phyloP scores from a whole-genome alignment of 2,797 vertebrate species.

The Cetoscarus ocellatus region DNA sequence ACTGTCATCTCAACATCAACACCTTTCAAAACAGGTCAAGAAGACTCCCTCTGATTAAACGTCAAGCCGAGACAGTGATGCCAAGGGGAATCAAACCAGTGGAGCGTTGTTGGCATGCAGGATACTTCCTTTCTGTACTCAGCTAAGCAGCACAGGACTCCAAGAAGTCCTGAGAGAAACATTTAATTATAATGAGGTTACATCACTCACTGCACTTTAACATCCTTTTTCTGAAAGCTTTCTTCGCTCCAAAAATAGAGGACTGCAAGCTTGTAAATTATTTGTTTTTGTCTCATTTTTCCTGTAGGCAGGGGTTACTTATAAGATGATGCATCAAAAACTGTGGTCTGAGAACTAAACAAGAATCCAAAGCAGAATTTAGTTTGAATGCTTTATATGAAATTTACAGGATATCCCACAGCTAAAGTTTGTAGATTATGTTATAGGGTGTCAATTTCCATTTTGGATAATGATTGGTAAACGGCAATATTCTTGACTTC shows the following conservation, averaged over 20 bases:
- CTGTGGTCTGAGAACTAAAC: not conserved
- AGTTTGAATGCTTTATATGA: no score
- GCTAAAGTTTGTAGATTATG: no score
- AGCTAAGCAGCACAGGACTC: constrained; percentile 33
- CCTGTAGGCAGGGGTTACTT: not conserved
- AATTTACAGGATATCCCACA: no score
- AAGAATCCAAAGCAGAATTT: no score
- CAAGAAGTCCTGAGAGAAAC: constrained; percentile 20
- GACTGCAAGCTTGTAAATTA: not conserved
- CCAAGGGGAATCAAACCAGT: constrained; percentile 53
- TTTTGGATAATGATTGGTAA: no score
- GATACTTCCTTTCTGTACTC: constrained; percentile 15
- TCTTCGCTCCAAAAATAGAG: constrained; percentile 10
- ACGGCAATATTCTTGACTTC: no score
- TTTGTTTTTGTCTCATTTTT: not conserved
- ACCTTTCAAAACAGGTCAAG: constrained; percentile 66
- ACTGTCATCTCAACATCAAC: constrained; percentile 66
- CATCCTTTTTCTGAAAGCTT: not conserved
- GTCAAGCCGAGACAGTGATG: constrained; percentile 50
- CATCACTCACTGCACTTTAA: constrained; percentile 11
- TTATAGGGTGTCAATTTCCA: no score
- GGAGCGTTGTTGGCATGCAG: constrained; percentile 50
- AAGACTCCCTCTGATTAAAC: constrained; percentile 69
- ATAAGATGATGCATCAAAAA: not conserved
- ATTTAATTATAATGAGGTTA: constrained; percentile 41